Evolutionary conservation across 1,140 invertebrate genomes (phyloP).

Genomic region (Ceratina calcarata): DNA sequence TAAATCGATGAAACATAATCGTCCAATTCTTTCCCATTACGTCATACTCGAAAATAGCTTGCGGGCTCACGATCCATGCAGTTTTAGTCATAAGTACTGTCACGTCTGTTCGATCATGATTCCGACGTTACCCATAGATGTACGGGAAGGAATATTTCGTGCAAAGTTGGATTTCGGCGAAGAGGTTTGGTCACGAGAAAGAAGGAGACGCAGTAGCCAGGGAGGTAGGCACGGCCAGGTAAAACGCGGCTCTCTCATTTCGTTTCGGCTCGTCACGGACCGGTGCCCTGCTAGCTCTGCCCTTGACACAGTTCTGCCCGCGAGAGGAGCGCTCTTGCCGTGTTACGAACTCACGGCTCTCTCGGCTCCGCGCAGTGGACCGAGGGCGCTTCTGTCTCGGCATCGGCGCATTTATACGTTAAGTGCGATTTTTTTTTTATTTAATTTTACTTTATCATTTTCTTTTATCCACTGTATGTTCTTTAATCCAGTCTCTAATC

Average conservation of each 20-base stretch:
- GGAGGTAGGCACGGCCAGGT: slow-evolving; percentile 54
- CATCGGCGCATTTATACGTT: background rate
- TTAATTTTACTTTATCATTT: no score
- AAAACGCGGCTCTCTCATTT: slow-evolving; percentile 69
- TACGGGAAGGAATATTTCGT: background rate
- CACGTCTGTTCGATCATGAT: background rate
- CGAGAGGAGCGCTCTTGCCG: slow-evolving; percentile 56
- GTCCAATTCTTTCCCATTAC: background rate
- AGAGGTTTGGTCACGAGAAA: slow-evolving; percentile 35
- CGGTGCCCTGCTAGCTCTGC: slow-evolving; percentile 71
- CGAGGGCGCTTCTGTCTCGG: slow-evolving; percentile 51
- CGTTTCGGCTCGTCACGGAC: slow-evolving; percentile 74
- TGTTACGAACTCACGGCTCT: slow-evolving; percentile 48
- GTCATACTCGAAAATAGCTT: background rate
- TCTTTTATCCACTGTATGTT: no score
- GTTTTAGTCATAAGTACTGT: background rate
- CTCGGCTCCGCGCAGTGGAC: slow-evolving; percentile 23
- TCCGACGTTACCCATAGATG: slow-evolving; percentile 12
- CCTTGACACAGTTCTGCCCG: slow-evolving; percentile 76
- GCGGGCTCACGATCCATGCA: no score
- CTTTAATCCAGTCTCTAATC: no score
- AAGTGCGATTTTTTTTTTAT: background rate
- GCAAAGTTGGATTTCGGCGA: slow-evolving; percentile 38
- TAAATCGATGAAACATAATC: background rate
- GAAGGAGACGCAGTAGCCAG: slow-evolving; percentile 8